Conservation (phyloP, 2,797 vertebrate species). For the Gallinago solitaria region DNA sequence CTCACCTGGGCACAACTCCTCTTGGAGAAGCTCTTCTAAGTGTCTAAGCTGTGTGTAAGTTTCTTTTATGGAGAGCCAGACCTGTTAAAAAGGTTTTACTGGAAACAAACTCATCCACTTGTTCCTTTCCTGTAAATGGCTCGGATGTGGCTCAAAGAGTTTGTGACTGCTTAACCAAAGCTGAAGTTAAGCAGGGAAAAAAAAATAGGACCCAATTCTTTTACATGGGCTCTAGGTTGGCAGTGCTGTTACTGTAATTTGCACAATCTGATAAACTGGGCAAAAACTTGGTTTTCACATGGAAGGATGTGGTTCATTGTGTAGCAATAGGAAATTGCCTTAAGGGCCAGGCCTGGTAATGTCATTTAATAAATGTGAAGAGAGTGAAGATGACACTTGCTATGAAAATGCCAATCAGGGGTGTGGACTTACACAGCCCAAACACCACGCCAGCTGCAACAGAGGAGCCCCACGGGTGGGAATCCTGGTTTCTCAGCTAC, state of each 20-base stretch:
- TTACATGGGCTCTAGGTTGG: not conserved
- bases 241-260: not conserved
- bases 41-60: not conserved
- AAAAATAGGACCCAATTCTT: not conserved
- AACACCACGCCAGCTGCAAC: not conserved
- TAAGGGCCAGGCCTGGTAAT: not conserved
- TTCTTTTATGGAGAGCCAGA: not conserved
- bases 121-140: not conserved
- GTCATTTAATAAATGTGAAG: not conserved
- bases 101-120: not conserved
- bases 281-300: not conserved
- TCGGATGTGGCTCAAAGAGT: not conserved
- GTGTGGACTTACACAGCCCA: not conserved
- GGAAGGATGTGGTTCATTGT: not conserved
- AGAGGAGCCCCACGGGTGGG: not conserved
- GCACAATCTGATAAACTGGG: not conserved
- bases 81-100: not conserved
- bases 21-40: not conserved
- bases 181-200: not conserved
- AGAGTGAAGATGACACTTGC: not conserved
- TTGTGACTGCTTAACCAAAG: not conserved
- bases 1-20: not conserved
- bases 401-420: not conserved
- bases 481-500: not conserved
- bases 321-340: not conserved